These are phyloP conservation scores for Nephrotoma guestfalica DNA, from an alignment of 2,888 invertebrate genomes.

Conservation along the genomic window DNA sequence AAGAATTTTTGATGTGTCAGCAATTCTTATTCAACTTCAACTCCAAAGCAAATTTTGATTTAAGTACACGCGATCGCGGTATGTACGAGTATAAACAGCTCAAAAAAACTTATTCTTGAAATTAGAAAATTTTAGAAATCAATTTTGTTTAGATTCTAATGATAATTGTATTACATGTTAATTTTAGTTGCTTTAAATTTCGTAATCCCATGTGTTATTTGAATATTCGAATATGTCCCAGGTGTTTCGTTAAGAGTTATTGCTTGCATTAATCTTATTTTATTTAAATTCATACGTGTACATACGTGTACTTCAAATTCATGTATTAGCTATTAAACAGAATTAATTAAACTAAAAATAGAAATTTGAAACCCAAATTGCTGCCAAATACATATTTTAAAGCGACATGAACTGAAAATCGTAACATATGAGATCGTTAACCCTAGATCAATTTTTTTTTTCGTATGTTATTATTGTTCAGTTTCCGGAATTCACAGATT, in stretches of 20 bases:
- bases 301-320: neutral
- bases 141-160: too few relatives aligned
- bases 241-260: neutral
- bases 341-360: neutral
- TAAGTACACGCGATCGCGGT: too few relatives aligned
- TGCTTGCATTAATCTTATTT: too few relatives aligned
- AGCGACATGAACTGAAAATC: neutral
- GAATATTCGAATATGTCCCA: neutral
- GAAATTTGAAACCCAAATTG: neutral
- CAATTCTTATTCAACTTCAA: too few relatives aligned
- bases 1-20: too few relatives aligned
- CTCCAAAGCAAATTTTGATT: too few relatives aligned
- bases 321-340: neutral
- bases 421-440: neutral
- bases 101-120: too few relatives aligned
- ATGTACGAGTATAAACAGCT: too few relatives aligned
- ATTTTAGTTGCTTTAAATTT: too few relatives aligned
- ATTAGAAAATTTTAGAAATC: too few relatives aligned
- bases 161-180: too few relatives aligned
- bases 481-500: neutral
- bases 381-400: neutral
- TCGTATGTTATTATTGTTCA: neutral
- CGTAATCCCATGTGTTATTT: neutral
- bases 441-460: neutral
- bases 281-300: neutral